Base-by-base conservation (phyloP, 2,888 invertebrate genomes). In the Resseliella maxima region DNA sequence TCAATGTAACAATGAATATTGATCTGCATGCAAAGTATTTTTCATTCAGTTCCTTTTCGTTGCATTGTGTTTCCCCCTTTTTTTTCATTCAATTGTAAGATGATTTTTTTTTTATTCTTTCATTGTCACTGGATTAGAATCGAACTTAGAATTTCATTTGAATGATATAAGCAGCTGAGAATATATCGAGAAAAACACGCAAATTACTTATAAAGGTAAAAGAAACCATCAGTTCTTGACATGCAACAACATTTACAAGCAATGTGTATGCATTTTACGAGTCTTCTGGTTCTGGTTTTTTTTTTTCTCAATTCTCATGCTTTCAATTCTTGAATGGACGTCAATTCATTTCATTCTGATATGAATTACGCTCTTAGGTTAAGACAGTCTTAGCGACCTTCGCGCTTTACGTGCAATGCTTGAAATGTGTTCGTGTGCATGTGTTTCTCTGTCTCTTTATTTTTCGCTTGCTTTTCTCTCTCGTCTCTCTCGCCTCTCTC, bases 361-460 rank as follows among this genome's bases (percentile, higher is more conserved):
- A 72, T 72, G 72, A 27, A 72, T 72, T 72, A n/a, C n/a, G n/a
- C n/a, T 72, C 31, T 72, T 24, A 18, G n/a, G n/a, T n/a, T n/a
- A n/a, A n/a, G n/a, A n/a, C n/a, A n/a, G n/a, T n/a, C n/a, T n/a
- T 31, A 31, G 31, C 38, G 38, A 83, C 83, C 83, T 83, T 83
- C 83, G 38, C 83, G 83, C 38, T 38, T 83, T 83, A 41, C 83
- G 83, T 83, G 36, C 38, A 35, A 36, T 18, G n/a, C 50, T 50
- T 21, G 15, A 8, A 8, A 12, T 41, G 41, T 12, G 12, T 12
- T 41, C 41, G 41, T 12, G 41, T 41, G 41, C 41, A 41, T 12
- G 5, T 41, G 41, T 41, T 41, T 41, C 41, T 41, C 12, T 41
- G 41, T 12, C n/a, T n/a, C n/a, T n/a, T n/a, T n/a, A n/a, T n/a